Base-by-base conservation (phyloP, 2,888 invertebrate genomes). In the Petrolisthes cinctipes region DNA sequence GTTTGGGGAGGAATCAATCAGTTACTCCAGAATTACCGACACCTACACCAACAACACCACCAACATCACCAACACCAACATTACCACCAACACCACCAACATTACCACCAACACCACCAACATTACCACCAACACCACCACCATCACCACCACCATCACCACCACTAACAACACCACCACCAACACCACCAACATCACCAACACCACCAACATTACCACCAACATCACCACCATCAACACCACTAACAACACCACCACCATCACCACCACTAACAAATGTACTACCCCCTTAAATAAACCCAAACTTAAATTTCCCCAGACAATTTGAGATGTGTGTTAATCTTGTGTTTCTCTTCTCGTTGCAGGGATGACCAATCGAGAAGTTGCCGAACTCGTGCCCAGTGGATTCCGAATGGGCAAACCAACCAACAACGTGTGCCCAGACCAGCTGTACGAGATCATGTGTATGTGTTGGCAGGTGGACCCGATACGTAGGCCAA, bases 321-420 rank as follows among this genome's bases (percentile, higher is more conserved):
- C n/a, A n/a, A n/a, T n/a, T n/a, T n/a, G n/a, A 17, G 66, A 17
- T 66, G 66, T 14, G 17, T 66, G 66, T 37, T 37, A 37, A 37
- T 37, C 1, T 37, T 37, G 37, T 37, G 37, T 37, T 37, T 37
- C 57, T 76, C 17, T 83, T 54, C 51, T 20, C 4, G 11, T 81
- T 86, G 66, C 91, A 95, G 95, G 98, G 87, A 96, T 99, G 95
- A 97, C 97, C 92, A 98, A 98, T 86, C 95, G 98, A 83, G 99
- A 99, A 93, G 99, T 99, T 9, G 97, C 99, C 91, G 98, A 98
- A 92, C 97, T 98, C 93, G 97, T 99, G 73, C 98, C 98, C 92
- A 95, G 97, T 92, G 99, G 99, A 83, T 99, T 98, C 94, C 95
- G 99, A 92, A 99, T 99, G 99, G 97, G 98, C 56, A 97, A 97